Base-by-base conservation (phyloP, 2,797 vertebrate species). In the Remorina albescens region DNA sequence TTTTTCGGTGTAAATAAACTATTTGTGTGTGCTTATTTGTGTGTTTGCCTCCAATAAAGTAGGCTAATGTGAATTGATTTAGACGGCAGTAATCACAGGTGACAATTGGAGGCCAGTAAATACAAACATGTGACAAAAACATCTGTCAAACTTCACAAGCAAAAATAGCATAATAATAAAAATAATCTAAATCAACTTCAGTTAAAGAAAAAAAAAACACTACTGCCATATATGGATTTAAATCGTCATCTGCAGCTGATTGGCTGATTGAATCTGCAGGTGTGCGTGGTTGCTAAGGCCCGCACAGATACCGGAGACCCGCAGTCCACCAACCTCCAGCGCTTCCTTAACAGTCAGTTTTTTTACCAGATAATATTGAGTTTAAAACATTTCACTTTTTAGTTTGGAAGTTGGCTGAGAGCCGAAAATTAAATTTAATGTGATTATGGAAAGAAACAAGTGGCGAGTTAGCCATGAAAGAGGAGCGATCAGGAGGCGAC, bases 261-360 rank as follows among this genome's bases (percentile, higher is more conserved):
- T 65, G 65, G 3, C 5, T 19, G 36, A 26, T 30, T 8, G 39
- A 47, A 2, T 11, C 4, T 11, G 6, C 85, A 80, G 76, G 82
- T 84, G 83, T 19, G 78, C 36, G 25, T 36, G 23, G 86, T 87
- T 86, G 82, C 86, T 73, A 66, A 36, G 81, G 62, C n/a, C 1
- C 64, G 36, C 25, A 16, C 42, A 16, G 30, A 47, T 34, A 25
- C 3, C 8, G 5, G 36, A 13, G 25, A 26, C n/a, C n/a, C n/a
- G n/a, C n/a, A n/a, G n/a, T n/a, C n/a, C n/a, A n/a, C n/a, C n/a
- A n/a, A n/a, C n/a, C n/a, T n/a, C n/a, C n/a, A n/a, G n/a, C 2
- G 15, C 18, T 2, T 0, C 4, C 32, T 4, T 26, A 18, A 1
- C 2, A 1, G 19, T n/a, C 16, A 2, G 46, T n/a, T n/a, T 11